Base-by-base conservation (phyloP, 2,113 vertebrate genomes). In the Riparia riparia region DNA sequence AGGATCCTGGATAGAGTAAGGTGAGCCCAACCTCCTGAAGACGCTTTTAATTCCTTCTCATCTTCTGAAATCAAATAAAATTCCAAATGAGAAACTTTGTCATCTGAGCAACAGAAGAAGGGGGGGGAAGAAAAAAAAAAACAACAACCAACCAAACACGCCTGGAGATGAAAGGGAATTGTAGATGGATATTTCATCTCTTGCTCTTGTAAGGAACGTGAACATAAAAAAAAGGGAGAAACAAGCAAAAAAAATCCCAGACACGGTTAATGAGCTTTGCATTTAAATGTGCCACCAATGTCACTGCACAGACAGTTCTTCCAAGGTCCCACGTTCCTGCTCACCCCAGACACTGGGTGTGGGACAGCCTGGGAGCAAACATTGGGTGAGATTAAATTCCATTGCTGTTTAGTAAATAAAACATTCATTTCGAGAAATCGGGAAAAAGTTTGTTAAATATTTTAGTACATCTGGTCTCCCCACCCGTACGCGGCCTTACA, bases 401-500 rank as follows among this genome's bases (percentile, higher is more conserved):
- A 28, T 83, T 57, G 37, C 14, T 57, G 68, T 82, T 95, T 84
- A 12, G 86, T 92, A 79, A 92, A 94, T 93, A 84, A 95, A 96
- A 90, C 50, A 95, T 90, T 76, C 81, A 15, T 78, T 83, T 90
- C 0, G 3, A 90, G 90, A 92, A 78, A 95, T 72, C 69, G 60
- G 74, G 89, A 58, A 92, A 92, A 95, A 93, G 93, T 97, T 97
- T 85, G 93, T 95, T 97, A 95, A 97, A 97, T 97, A 97, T 97
- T 97, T 97, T 87, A 97, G 95, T 94, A 89, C 70, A 87, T 94
- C 93, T 94, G 94, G 91, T 81, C 84, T 82, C 86, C 89, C 91
- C 83, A 45, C 92, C 84, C 82, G 37, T 80, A 42, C 39, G 11
- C 2, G 32, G 81, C 73, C 87, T 90, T 94, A 95, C 87, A 93